A percentile compares a stretch with the other conserved stretches of the same genome.
Conservation (phyloP, 2,797 vertebrate species). For the Aldrovandia affinis region DNA sequence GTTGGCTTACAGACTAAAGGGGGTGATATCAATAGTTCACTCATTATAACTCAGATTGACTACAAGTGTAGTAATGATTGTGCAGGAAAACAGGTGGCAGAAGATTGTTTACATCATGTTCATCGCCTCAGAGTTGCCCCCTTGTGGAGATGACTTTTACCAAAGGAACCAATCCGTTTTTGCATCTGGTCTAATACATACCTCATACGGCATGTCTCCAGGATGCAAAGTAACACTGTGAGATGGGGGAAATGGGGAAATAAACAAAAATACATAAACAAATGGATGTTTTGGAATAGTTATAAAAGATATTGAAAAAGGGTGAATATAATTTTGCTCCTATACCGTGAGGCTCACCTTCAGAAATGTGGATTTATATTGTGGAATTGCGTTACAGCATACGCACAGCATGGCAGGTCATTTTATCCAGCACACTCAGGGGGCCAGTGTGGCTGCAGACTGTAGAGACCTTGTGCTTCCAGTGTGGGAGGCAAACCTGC, state of each 20-base stretch:
- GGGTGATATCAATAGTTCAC: neutral
- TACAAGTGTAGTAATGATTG: neutral
- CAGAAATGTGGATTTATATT: neutral
- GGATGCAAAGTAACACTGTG: neutral
- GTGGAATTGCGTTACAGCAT: too few species aligned
- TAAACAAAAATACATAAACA: neutral
- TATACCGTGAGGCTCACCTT: neutral
- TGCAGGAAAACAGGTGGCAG: neutral
- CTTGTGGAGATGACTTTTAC: conserved; percentile 24
- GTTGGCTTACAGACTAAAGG: neutral
- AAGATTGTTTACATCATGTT: conserved; percentile 20
- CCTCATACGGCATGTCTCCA: neutral
- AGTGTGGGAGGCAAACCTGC: conserved; percentile 19
- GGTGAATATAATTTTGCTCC: neutral
- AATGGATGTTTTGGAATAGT: neutral
- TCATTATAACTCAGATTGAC: neutral
- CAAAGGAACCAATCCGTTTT: neutral
- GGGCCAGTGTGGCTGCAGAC: neutral
- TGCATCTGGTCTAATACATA: neutral
- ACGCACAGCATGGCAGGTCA: neutral
- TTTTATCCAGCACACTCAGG: neutral
- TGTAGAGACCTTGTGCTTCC: neutral
- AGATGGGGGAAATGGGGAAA: neutral
- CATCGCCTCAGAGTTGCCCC: conserved; percentile 22
- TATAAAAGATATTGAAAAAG: neutral